Evolutionary conservation across 2,113 vertebrate genomes (phyloP).

Genomic region (Elachura formosa): DNA sequence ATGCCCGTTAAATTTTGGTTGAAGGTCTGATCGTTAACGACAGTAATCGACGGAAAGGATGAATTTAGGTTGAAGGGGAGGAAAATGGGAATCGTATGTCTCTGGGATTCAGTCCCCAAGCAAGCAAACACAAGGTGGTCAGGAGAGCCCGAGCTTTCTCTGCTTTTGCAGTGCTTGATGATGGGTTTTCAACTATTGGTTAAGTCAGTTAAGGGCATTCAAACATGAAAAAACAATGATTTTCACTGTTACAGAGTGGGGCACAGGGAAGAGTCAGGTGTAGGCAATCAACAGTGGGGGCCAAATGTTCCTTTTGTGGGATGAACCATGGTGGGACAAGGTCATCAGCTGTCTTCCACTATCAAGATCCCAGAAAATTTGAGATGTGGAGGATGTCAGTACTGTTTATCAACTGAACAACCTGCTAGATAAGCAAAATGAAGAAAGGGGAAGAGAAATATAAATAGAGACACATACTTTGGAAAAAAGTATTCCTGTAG

Average conservation of each 20-base stretch:
- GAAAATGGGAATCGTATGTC: not conserved
- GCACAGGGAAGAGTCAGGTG: not conserved
- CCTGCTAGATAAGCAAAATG: not conserved
- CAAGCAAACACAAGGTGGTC: not conserved
- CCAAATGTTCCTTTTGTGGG: not conserved
- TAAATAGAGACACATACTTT: accelerated
- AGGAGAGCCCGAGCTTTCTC: not conserved
- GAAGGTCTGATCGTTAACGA: not conserved
- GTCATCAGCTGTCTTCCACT: not conserved
- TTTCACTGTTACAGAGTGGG: not conserved
- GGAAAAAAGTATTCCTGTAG: not conserved
- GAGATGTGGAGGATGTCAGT: accelerated
- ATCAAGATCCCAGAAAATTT: not conserved
- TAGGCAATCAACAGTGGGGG: not conserved
- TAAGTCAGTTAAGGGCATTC: not conserved
- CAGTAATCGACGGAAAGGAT: not conserved
- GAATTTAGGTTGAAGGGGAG: not conserved
- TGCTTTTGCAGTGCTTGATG: not conserved
- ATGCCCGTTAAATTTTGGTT: not conserved
- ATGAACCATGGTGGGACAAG: not conserved
- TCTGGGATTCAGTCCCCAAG: not conserved
- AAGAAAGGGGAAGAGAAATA: not conserved
- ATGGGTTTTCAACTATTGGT: not conserved
- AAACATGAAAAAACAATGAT: not conserved
- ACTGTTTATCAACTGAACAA: not conserved